phyloP scores from a whole-genome alignment of 1,140 invertebrate genomes.

The Diachasma alloeum region DNA sequence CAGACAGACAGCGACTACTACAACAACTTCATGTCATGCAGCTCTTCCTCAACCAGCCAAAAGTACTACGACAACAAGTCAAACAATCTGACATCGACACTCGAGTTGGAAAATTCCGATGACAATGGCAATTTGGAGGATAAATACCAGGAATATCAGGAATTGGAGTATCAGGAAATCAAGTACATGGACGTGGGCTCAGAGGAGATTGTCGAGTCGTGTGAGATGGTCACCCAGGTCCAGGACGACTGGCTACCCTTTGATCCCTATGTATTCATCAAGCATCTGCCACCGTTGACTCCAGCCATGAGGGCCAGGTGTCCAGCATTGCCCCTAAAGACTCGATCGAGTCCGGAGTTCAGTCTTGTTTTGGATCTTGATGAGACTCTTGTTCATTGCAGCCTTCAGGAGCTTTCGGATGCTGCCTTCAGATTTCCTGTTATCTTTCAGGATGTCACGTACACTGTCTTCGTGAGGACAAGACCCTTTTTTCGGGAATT shows the following conservation, averaged over 20 bases:
- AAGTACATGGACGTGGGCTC: constrained; percentile 61
- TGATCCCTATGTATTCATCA: constrained; percentile 92
- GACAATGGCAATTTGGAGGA: constrained; percentile 52
- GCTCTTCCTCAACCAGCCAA: not conserved
- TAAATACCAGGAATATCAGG: constrained; percentile 38
- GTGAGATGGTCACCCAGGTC: constrained; percentile 67
- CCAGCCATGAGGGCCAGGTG: constrained; percentile 85
- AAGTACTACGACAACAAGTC: not conserved
- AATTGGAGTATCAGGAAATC: constrained; percentile 53
- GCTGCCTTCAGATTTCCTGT: constrained; percentile 95
- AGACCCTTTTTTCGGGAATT: constrained; percentile 93
- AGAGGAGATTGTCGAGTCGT: constrained; percentile 64
- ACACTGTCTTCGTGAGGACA: constrained; percentile 91
- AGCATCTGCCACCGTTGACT: constrained; percentile 88
- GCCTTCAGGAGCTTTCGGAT: constrained; percentile 89
- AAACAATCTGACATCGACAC: not conserved
- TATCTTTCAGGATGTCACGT: constrained; percentile 89
- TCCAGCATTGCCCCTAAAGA: constrained; percentile 92
- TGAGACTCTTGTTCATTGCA: constrained; percentile 96
- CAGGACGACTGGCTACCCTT: constrained; percentile 83
- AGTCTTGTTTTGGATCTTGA: constrained; percentile 91
- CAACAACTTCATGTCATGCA: constrained; percentile 51
- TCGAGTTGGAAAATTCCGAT: not conserved
- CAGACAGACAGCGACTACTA: constrained; percentile 56
- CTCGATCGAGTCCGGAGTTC: constrained; percentile 91